Base-by-base conservation (phyloP, 23 tunicate genomes). In the Ascidia mentula region DNA sequence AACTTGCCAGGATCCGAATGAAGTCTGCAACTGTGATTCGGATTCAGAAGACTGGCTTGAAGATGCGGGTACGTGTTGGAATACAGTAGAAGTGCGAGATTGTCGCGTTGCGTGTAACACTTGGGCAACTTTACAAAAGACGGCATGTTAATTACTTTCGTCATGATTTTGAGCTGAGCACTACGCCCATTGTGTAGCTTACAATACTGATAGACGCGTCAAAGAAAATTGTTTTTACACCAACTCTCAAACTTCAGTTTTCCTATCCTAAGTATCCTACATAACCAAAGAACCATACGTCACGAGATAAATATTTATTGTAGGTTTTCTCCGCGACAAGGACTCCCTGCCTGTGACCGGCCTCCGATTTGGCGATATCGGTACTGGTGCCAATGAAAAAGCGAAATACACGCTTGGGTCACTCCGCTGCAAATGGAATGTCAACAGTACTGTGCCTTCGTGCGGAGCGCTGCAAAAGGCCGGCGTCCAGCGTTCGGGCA, bases 21-120 rank as follows among this genome's bases (percentile, higher is more conserved):
- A 90, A 38, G 85, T 70, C 26, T 96, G 99, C 59, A 89, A 96
- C 45, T 96, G 99, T 53, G 99, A 96, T 42, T 89, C 99, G 18
- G 99, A 96, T 77, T 45, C 71, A 20, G 99, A 96, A 60, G 72
- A 45, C 31, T 96, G 99, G 99, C 79, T 84, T 0, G 76, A 82
- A 45, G 99, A 96, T 84, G 90, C 87, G 83, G 99, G 99, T 91
- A 28, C 7, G 60, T 70, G n/a, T n/a, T n/a, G n/a, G n/a, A n/a
- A n/a, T n/a, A n/a, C n/a, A n/a, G n/a, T n/a, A n/a, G n/a, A n/a
- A n/a, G n/a, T n/a, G n/a, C n/a, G n/a, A n/a, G n/a, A n/a, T n/a
- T n/a, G n/a, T n/a, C n/a, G n/a, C n/a, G n/a, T n/a, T n/a, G n/a
- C n/a, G n/a, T n/a, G n/a, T n/a, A n/a, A n/a, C n/a, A n/a, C n/a